Evolutionary conservation across 1,140 invertebrate genomes (phyloP).

Genomic region (Hylyphantes graminicola): DNA sequence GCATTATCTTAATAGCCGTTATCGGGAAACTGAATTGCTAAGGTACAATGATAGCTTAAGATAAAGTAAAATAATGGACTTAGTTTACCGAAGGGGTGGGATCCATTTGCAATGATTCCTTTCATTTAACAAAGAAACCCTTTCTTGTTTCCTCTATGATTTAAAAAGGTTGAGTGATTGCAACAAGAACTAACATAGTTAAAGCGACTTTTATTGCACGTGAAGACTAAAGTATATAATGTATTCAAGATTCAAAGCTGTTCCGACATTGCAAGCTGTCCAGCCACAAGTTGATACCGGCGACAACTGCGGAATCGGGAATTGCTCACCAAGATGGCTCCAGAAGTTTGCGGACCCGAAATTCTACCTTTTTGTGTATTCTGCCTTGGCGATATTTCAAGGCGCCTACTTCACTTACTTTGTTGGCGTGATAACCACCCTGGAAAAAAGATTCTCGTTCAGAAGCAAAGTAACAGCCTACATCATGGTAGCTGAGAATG

Average conservation of each 20-base stretch:
- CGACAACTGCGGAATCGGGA: constrained; percentile 72
- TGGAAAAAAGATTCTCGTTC: constrained; percentile 84
- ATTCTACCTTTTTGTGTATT: constrained; percentile 79
- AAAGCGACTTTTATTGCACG: no score
- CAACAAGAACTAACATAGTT: no score
- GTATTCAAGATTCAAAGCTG: constrained; percentile 1
- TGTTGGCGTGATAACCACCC: constrained; percentile 80
- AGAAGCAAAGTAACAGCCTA: constrained; percentile 79
- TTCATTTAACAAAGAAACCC: no score
- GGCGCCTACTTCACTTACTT: constrained; percentile 81
- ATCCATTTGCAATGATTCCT: no score
- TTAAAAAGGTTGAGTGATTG: no score
- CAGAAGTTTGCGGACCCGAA: constrained; percentile 81
- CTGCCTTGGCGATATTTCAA: constrained; percentile 78
- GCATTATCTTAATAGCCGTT: no score
- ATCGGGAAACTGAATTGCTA: no score
- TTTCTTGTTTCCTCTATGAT: no score
- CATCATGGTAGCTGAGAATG: constrained; percentile 64
- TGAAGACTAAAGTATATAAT: not conserved
- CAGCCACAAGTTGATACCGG: not conserved
- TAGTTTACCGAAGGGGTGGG: no score
- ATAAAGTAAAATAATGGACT: no score
- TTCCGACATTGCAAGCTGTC: not conserved
- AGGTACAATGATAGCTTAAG: no score
- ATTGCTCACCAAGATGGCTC: constrained; percentile 74